phyloP scores from a whole-genome alignment of 2,888 invertebrate genomes.

The Quadriops clusia region DNA sequence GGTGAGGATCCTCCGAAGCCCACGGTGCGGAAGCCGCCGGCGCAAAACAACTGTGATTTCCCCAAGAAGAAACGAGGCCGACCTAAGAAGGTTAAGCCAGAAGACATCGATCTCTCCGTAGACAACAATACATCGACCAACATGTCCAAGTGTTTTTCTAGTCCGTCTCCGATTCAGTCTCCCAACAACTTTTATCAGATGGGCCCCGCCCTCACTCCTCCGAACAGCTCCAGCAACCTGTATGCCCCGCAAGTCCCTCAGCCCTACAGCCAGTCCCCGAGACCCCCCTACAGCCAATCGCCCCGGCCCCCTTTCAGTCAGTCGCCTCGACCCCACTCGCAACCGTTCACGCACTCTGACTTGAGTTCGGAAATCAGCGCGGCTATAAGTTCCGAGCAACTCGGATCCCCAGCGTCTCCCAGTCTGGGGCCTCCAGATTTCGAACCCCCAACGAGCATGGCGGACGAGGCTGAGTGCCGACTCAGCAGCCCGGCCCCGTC shows the following conservation, averaged over 20 bases:
- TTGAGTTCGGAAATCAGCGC: conserved; percentile 67
- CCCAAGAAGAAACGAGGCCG: conserved; percentile 81
- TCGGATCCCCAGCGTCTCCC: conserved; percentile 58
- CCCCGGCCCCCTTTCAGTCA: conserved; percentile 28
- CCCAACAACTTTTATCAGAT: conserved; percentile 39
- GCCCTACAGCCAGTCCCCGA: conserved; percentile 30
- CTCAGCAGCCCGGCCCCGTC: conserved; percentile 41
- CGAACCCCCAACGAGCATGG: conserved; percentile 54
- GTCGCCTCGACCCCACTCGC: conserved; percentile 37
- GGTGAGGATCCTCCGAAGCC: conserved; percentile 47
- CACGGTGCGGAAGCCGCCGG: conserved; percentile 39
- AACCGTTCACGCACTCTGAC: conserved; percentile 57
- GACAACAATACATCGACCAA: conserved; percentile 36
- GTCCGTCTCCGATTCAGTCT: conserved; percentile 39
- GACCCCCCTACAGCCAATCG: conserved; percentile 29
- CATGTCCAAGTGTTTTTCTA: conserved; percentile 39
- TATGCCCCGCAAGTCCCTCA: conserved; percentile 30
- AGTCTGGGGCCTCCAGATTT: conserved; percentile 61
- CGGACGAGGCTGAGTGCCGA: conserved; percentile 41
- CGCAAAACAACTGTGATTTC: conserved; percentile 42
- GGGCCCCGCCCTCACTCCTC: conserved; percentile 33
- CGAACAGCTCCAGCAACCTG: conserved; percentile 31
- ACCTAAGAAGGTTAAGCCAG: conserved; percentile 67
- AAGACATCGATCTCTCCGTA: conserved; percentile 19
- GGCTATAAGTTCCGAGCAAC: conserved; percentile 58